Evolutionary conservation across 2,113 vertebrate genomes (phyloP), one percentile per base, ranked within the genome.

Genomic region (Amphiprion percula): DNA sequence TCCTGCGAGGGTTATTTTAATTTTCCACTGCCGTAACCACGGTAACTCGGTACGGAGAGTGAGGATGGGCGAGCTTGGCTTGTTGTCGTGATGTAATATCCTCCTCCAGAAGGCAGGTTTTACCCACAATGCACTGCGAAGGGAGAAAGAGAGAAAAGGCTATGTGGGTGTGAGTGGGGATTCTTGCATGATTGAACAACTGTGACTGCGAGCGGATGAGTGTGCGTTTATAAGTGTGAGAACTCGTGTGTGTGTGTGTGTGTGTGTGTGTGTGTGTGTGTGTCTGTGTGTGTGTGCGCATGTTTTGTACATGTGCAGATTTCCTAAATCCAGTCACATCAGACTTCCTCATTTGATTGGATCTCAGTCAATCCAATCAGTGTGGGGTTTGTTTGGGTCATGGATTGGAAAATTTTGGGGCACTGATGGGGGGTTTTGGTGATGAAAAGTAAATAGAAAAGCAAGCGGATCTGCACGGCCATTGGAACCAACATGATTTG

Each of bases 281-380:
- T 24, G 30, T 33, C 23, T 44, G 62, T 58, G 37, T 71, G 26
- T 41, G 39, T 46, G 10, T 71, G 30, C 26, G 28, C 33, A 58
- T 23, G 41, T 24, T 56, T 62, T 74, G 24, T 62, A 17, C 52
- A 19, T 21, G 19, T 53, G 28, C 59, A 71, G 59, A 60, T 26
- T 1, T 6, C 66, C 8, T 66, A 76, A 74, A 85, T 86, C 74
- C 4, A 49, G 74, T 80, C 79, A 83, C 63, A 64, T 87, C 74
- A 56, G 76, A 68, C 72, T 54, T 77, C 52, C 70, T 67, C 54
- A 88, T 91, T 85, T 91, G 88, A 93, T 92, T 94, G 89, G 88
- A 91, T 92, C 79, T 63, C 66, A 76, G 90, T 88, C 84, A 91
- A 90, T 92, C 87, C 93, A 90, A 91, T 93, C 87, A 89, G 46